Evolutionary conservation across 1,140 invertebrate genomes (phyloP).

Genomic region (Chymomyza costata): DNA sequence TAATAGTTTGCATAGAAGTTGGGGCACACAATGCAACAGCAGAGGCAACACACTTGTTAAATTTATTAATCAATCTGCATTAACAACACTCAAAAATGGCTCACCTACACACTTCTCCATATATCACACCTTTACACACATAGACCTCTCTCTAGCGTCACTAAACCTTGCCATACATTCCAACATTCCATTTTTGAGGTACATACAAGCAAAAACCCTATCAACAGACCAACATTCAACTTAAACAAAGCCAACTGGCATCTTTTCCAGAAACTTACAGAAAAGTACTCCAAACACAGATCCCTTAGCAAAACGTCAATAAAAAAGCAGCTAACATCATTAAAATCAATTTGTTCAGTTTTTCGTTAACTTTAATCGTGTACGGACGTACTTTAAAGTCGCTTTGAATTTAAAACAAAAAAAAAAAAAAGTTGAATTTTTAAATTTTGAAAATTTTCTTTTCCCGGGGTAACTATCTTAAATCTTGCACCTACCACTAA

Average conservation of each 20-base stretch:
- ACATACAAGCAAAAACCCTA: not conserved
- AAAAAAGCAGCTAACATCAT: not conserved
- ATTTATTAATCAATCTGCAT: constrained; percentile 1
- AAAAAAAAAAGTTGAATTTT: too few relatives aligned
- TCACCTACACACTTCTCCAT: too few relatives aligned
- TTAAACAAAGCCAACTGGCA: too few relatives aligned
- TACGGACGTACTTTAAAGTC: too few relatives aligned
- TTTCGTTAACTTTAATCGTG: too few relatives aligned
- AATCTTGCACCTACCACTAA: too few relatives aligned
- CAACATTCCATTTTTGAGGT: not conserved
- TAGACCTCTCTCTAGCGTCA: constrained; percentile 1
- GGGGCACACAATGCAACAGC: not conserved
- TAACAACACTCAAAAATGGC: constrained; percentile 3
- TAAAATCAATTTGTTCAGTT: too few relatives aligned
- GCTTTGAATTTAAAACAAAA: too few relatives aligned
- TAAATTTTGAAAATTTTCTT: too few relatives aligned
- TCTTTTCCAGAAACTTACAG: too few relatives aligned
- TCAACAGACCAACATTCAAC: not conserved
- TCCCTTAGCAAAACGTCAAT: not conserved
- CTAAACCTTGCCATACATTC: too few relatives aligned
- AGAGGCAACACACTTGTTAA: constrained; percentile 10
- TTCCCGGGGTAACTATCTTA: too few relatives aligned
- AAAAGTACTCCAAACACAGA: not conserved
- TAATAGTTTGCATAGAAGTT: constrained; percentile 11
- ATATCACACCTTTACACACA: not conserved